phyloP scores from a whole-genome alignment of 2,797 vertebrate genomes.

The Aldrovandia affinis region DNA sequence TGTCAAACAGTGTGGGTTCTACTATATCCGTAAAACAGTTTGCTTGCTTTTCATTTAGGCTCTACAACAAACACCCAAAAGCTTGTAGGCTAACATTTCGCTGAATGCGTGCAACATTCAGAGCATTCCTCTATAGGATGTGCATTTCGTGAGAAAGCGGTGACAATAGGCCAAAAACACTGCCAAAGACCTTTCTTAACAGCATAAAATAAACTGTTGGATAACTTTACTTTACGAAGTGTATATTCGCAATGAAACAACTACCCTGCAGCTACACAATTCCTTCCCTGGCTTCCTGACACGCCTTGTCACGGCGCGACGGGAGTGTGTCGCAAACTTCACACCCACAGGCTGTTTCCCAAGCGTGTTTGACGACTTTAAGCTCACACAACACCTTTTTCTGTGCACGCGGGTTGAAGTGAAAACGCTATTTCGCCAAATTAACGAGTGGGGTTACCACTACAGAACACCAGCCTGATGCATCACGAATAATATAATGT shows the following conservation, averaged over 20 bases:
- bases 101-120: not conserved
- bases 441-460: too few species aligned
- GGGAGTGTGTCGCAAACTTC: slow-evolving; percentile 14
- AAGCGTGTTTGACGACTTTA: not conserved
- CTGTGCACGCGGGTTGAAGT: not conserved
- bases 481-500: not conserved
- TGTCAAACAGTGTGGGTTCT: not conserved
- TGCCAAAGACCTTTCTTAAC: not conserved
- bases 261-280: not conserved
- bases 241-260: not conserved
- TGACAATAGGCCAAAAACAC: not conserved
- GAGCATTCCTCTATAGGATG: not conserved
- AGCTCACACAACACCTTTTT: not conserved
- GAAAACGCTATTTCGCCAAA: too few species aligned
- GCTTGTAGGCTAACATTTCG: not conserved
- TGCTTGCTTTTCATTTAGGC: not conserved
- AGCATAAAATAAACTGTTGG: not conserved
- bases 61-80: not conserved
- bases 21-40: not conserved
- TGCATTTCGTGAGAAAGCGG: not conserved
- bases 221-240: not conserved
- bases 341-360: slow-evolving; percentile 2
- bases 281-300: slow-evolving; percentile 4
- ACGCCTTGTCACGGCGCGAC: slow-evolving; percentile 2
- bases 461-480: not conserved